Evolutionary conservation across 2,797 vertebrate species (phyloP), one percentile per base, ranked within the genome.

Genomic region (Phoxinus dragarum): DNA sequence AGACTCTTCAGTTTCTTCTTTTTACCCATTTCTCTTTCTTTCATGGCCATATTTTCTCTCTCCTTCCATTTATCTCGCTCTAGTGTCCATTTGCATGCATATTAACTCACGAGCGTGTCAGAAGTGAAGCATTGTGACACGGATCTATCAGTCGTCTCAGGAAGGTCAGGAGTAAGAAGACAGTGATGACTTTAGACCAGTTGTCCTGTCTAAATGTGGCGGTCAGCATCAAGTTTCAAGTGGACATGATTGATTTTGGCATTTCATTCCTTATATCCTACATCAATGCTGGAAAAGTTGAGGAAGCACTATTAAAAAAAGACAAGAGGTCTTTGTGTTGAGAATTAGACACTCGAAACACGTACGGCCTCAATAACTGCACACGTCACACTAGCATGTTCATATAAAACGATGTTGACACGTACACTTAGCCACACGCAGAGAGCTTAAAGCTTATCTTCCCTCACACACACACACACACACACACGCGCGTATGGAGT

Each of bases 391-490:
- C 36, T 69, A 12, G 83, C 66, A 77, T 74, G 84, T 85, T 80
- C 68, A 17, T 66, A 52, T 85, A 80, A 85, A 85, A 52, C 23
- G 44, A 80, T 85, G 84, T 80, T 85, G 84, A 87, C 86, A 84
- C 36, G 40, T 82, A 79, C 52, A 81, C 72, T 76, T 77, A 87
- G 71, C 69, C 85, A 49, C 74, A 72, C 47, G 56, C 86, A 75
- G 38, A 75, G 82, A 75, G 82, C 82, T 85, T 87, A 87, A 80
- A 87, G 85, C 86, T 84, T 87, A 81, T 84, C 71, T 87, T 87
- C 21, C 17, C 23, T n/a, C 73, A 67, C 56, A 87, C 49, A 80
- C 86, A 80, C 80, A 68, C 59, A 47, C 44, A 68, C 56, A 64
- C 72, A 59, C 68, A 66, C 54, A 14, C 61, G 34, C 34, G 16